Percentiles rank a stretch among this genome's conserved stretches.
These are phyloP conservation scores for Coreoperca whiteheadi DNA, from an alignment of 2,113 vertebrate genomes.

Conservation along the genomic window DNA sequence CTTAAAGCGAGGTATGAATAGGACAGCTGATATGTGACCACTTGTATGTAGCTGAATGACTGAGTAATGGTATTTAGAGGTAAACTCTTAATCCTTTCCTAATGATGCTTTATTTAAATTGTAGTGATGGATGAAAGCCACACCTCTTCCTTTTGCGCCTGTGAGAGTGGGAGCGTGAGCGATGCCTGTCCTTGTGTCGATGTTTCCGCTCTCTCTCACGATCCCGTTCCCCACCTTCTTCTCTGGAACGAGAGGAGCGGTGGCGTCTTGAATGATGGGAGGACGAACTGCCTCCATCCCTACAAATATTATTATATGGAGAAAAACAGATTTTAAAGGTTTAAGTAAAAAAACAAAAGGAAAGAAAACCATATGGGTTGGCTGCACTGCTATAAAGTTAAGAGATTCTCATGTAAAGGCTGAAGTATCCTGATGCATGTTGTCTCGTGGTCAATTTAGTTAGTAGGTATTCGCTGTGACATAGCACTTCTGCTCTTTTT, in stretches of 20 bases:
- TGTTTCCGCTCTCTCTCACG: slow-evolving; percentile 84
- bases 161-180: slow-evolving; percentile 86
- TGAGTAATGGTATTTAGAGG: not conserved
- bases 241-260: slow-evolving; percentile 81
- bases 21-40: not conserved
- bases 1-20: not conserved
- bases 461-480: not conserved
- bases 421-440: not conserved
- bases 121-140: not conserved
- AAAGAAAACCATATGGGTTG: no score
- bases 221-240: slow-evolving; percentile 77
- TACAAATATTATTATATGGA: slow-evolving; percentile 9
- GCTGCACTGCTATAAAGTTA: not conserved
- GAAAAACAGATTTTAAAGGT: not conserved
- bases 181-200: slow-evolving; percentile 85
- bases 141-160: slow-evolving; percentile 85
- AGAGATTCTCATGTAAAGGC: not conserved
- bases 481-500: not conserved
- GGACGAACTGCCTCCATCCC: slow-evolving; percentile 83
- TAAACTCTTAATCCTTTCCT: rapidly evolving
- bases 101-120: not conserved
- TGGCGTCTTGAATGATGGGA: slow-evolving; percentile 84
- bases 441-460: not conserved
- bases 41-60: not conserved
- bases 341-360: not conserved